phyloP scores from a whole-genome alignment of 1,140 invertebrate species.

The Drosophila orosa region DNA sequence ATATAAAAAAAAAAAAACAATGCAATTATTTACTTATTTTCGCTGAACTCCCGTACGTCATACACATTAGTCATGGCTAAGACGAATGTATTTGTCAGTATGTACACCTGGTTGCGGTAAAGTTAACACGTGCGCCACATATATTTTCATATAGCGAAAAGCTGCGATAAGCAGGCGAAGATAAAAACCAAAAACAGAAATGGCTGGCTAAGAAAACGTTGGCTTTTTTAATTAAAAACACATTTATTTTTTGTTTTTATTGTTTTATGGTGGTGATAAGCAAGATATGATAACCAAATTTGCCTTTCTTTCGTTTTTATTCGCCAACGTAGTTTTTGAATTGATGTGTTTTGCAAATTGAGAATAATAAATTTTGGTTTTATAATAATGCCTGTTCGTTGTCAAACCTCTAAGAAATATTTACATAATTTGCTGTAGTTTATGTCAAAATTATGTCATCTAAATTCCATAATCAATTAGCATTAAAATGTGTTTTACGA shows the following conservation, averaged over 20 bases:
- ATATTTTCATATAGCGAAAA: slow-evolving; percentile 21
- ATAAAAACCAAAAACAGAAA: slow-evolving; percentile 41
- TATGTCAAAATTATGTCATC: slow-evolving; percentile 39
- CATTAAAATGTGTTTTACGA: slow-evolving; percentile 36
- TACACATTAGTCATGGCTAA: slow-evolving; percentile 68
- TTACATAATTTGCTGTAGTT: slow-evolving; percentile 30
- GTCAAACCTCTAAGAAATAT: slow-evolving; percentile 8
- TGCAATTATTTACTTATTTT: not conserved
- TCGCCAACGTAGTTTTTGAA: slow-evolving; percentile 21
- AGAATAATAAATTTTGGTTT: slow-evolving; percentile 19
- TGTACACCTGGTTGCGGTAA: slow-evolving; percentile 17
- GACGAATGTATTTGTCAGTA: slow-evolving; percentile 14
- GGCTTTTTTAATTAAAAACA: slow-evolving; percentile 54
- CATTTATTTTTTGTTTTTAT: slow-evolving; percentile 21
- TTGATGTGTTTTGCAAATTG: slow-evolving; percentile 37
- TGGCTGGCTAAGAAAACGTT: slow-evolving; percentile 38
- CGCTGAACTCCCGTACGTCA: slow-evolving; percentile 58
- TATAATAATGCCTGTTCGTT: slow-evolving; percentile 11
- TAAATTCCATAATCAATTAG: slow-evolving; percentile 36
- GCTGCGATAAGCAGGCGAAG: slow-evolving; percentile 36
- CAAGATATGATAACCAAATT: slow-evolving; percentile 36
- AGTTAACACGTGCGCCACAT: slow-evolving; percentile 46
- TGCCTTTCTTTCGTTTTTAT: slow-evolving; percentile 14
- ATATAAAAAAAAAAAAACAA: not conserved
- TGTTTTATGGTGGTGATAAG: slow-evolving; percentile 33